Evolutionary conservation across 2,888 invertebrate genomes (phyloP).

Genomic region (Shargacucullia verbasci): DNA sequence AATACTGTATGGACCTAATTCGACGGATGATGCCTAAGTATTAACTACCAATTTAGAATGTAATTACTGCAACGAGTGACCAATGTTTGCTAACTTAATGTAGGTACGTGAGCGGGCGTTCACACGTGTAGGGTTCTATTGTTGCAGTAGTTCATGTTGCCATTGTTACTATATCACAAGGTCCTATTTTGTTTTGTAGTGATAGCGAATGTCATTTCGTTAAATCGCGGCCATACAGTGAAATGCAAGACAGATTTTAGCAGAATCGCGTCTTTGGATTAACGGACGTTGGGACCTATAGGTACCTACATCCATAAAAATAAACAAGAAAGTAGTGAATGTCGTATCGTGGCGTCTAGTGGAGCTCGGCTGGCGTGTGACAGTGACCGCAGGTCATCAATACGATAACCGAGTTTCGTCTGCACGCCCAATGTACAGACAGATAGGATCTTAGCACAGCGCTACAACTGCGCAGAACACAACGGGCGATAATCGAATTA

Average conservation of each 20-base stretch:
- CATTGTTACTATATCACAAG: background rate
- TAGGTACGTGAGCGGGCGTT: constrained; percentile 5
- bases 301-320: constrained; percentile 27
- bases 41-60: constrained; percentile 44
- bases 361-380: constrained; percentile 50
- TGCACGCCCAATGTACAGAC: constrained; percentile 29
- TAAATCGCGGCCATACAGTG: constrained; percentile 29
- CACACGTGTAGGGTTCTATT: constrained; percentile 13
- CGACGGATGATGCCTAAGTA: constrained; percentile 52
- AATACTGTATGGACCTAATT: constrained; percentile 62
- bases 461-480: constrained; percentile 23
- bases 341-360: constrained; percentile 52
- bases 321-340: constrained; percentile 46
- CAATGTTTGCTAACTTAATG: constrained; percentile 17
- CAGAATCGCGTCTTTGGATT: constrained; percentile 36
- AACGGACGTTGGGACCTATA: constrained; percentile 7
- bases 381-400: constrained; percentile 71
- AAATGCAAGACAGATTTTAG: constrained; percentile 26
- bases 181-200: constrained; percentile 21
- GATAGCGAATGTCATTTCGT: constrained; percentile 28
- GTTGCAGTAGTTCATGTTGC: constrained; percentile 5
- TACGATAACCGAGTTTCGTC: constrained; percentile 76
- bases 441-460: constrained; percentile 16
- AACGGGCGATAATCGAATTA: constrained; percentile 13
- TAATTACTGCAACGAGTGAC: constrained; percentile 16